Evolutionary conservation across 2,113 vertebrate species (phyloP), one percentile per base, ranked within the genome.

Genomic region (Chionomys nivalis): DNA sequence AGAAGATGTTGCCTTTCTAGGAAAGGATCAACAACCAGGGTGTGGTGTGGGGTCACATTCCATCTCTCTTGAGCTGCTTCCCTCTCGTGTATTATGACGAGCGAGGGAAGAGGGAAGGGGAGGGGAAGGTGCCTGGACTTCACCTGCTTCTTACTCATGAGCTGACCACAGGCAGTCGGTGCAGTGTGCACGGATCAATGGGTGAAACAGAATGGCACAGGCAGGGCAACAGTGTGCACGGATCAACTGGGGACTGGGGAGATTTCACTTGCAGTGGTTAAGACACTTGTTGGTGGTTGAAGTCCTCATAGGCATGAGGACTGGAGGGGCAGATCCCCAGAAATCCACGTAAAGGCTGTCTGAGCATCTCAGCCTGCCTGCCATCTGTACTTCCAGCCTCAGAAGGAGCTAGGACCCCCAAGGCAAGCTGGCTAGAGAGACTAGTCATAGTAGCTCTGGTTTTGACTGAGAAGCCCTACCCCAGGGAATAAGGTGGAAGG

Each of bases 111-210:
- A 33, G 28, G 23, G 16, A 58, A 72, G 14, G 55, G 19, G 19
- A 58, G 63, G 24, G 11, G 11, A 23, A 28, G 5, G 7, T 5
- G 28, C 17, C 49, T 0, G 7, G 1, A 0, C 24, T 24, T 3
- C 5, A 2, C 17, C 33, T 5, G 12, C 31, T 28, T 73, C 39
- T 39, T 33, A 8, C 13, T 21, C 3, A 33, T 68, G 14, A 0
- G 21, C 6, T 1, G 19, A 42, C 33, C 1, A 0, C 28, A 55
- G 61, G 8, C 1, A 39, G 44, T 5, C 0, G 11, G 61, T 63
- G 23, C 14, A 6, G 4, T 10, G n/a, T 19, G 23, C 3, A 8
- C 6, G 17, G 0, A 36, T 23, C 75, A 28, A 0, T 5, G 33
- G 11, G 5, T 68, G 47, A n/a, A 42, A 9, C 3, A 42, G 82